These are phyloP conservation scores for Glomeris maerens DNA, from an alignment of 1,140 invertebrate genomes.

Conservation along the genomic window DNA sequence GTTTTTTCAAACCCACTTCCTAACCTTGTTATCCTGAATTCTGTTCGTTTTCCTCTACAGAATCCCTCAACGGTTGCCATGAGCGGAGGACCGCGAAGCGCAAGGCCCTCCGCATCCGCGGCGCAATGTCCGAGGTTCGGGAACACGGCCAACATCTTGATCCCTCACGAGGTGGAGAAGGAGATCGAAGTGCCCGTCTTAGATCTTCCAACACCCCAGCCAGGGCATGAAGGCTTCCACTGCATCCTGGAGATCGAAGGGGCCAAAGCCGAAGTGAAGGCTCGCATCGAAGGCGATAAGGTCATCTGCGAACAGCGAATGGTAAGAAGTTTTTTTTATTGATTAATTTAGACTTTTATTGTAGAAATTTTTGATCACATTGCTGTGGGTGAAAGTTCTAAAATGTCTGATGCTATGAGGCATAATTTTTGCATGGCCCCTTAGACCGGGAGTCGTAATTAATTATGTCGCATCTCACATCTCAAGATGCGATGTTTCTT, in stretches of 20 bases:
- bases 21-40: no score
- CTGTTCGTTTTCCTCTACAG: no score
- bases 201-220: slow-evolving; percentile 50
- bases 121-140: slow-evolving; percentile 75
- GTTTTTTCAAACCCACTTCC: no score
- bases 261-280: slow-evolving; percentile 72
- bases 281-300: slow-evolving; percentile 62
- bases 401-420: no score
- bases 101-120: no score
- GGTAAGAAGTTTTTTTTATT: slow-evolving; percentile 30
- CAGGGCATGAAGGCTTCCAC: slow-evolving; percentile 70
- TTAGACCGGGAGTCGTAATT: no score
- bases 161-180: slow-evolving; percentile 75
- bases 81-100: no score
- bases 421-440: no score
- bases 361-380: not conserved
- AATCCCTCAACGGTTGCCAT: no score
- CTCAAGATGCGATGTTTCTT: no score
- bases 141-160: slow-evolving; percentile 46
- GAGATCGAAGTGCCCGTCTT: slow-evolving; percentile 77
- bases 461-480: no score
- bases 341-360: not conserved
- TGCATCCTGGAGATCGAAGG: slow-evolving; percentile 82
- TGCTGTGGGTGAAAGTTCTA: no score
- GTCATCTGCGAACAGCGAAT: slow-evolving; percentile 81